Evolutionary conservation across 2,888 invertebrate genomes (phyloP).

Genomic region (Xestoiulus laeticollis): DNA sequence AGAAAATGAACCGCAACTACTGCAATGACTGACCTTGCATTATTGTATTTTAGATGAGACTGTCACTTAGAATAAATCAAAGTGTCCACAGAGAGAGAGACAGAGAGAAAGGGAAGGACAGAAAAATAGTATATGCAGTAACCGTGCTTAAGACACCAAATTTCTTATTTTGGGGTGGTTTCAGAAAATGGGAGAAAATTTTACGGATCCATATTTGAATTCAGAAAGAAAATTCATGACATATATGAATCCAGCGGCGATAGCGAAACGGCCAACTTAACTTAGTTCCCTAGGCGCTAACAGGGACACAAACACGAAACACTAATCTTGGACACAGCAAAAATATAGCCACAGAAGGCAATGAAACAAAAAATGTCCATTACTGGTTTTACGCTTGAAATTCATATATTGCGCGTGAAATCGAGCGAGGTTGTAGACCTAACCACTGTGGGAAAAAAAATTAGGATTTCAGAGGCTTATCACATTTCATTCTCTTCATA

Average conservation of each 20-base stretch:
- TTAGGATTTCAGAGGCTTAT: no score
- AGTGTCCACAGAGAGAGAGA: slow-evolving; percentile 44
- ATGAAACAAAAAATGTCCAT: not conserved
- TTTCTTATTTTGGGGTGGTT: slow-evolving; percentile 12
- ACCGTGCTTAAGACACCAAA: slow-evolving; percentile 10
- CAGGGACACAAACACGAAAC: not conserved
- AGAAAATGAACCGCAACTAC: slow-evolving; percentile 50
- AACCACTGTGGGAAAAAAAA: not conserved
- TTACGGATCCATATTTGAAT: slow-evolving; percentile 1
- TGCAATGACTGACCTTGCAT: slow-evolving; percentile 51
- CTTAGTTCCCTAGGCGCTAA: not conserved
- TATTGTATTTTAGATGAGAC: slow-evolving; percentile 52
- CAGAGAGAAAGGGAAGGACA: slow-evolving; percentile 23
- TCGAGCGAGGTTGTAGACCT: not conserved
- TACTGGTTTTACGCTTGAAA: not conserved
- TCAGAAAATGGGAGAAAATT: not conserved
- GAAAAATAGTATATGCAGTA: not conserved
- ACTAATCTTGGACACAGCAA: not conserved
- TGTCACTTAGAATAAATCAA: slow-evolving; percentile 51
- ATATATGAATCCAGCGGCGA: not conserved
- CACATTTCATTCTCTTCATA: no score
- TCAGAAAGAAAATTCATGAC: slow-evolving; percentile 8
- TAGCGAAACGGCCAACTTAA: slow-evolving; percentile 27
- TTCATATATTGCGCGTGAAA: not conserved
- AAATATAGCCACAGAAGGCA: not conserved